Evolutionary conservation across 1,140 invertebrate species (phyloP).

Genomic region (Adoxophyes honmai): DNA sequence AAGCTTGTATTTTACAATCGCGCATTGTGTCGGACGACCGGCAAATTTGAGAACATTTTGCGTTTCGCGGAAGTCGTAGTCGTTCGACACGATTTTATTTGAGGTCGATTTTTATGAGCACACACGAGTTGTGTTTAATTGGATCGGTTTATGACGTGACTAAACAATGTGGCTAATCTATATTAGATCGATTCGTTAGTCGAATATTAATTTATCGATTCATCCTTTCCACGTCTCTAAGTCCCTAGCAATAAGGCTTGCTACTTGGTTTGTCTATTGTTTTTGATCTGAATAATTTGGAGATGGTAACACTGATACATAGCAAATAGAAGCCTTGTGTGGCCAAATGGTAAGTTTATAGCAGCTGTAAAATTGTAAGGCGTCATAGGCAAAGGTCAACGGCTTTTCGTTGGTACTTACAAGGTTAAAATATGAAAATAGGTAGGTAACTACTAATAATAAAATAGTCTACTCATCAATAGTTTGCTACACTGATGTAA

Average conservation of each 20-base stretch:
- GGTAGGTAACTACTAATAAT: too few species aligned
- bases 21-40: conserved; percentile 14
- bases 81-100: conserved; percentile 21
- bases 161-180: conserved; percentile 44
- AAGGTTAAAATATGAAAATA: too few species aligned
- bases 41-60: conserved; percentile 19
- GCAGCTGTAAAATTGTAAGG: neutral
- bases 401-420: too few species aligned
- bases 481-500: too few species aligned
- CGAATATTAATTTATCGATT: conserved; percentile 42
- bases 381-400: too few species aligned
- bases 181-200: conserved; percentile 35
- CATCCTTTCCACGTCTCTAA: conserved; percentile 5
- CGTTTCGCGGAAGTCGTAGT: conserved; percentile 49
- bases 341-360: neutral
- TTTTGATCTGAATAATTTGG: conserved; percentile 2
- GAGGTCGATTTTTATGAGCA: conserved; percentile 50
- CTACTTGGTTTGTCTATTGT: too few species aligned
- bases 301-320: conserved; percentile 6
- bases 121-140: conserved; percentile 54
- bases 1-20: conserved; percentile 18
- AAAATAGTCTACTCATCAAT: too few species aligned
- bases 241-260: too few species aligned
- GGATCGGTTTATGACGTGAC: conserved; percentile 32
- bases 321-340: conserved; percentile 4